Evolutionary conservation across 2,888 invertebrate genomes (phyloP).

Genomic region (Parelbella ahira): DNA sequence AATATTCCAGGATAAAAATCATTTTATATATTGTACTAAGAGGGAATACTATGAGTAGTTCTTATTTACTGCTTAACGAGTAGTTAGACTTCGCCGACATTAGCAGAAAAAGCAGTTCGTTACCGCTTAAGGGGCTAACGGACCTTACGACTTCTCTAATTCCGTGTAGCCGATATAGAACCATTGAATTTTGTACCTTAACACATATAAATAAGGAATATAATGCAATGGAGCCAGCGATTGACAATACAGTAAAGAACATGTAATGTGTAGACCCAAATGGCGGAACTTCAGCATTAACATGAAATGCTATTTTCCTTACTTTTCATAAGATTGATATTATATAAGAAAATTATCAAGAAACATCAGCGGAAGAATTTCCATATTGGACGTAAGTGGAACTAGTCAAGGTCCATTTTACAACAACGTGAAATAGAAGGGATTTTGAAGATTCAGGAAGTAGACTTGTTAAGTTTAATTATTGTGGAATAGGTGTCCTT

Average conservation of each 20-base stretch:
- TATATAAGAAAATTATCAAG: background rate
- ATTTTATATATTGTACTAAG: too few relatives aligned
- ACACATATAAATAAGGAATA: too few relatives aligned
- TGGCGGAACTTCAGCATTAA: slow-evolving; percentile 5
- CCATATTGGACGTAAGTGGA: background rate
- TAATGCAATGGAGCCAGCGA: too few relatives aligned
- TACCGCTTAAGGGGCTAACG: slow-evolving; percentile 4
- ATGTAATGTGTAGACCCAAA: background rate
- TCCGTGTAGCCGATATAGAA: background rate
- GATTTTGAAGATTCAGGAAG: too few relatives aligned
- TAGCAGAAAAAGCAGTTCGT: slow-evolving; percentile 2
- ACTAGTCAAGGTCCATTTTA: background rate
- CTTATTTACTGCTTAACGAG: slow-evolving; percentile 9
- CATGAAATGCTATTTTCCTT: slow-evolving; percentile 6
- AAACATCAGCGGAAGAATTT: background rate
- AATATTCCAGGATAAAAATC: too few relatives aligned
- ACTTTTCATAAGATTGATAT: slow-evolving; percentile 5
- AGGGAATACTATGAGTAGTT: too few relatives aligned
- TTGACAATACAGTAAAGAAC: background rate
- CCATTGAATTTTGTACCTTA: too few relatives aligned
- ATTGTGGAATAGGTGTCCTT: too few relatives aligned
- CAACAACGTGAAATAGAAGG: too few relatives aligned
- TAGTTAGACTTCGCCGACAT: slow-evolving; percentile 7
- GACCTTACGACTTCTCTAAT: slow-evolving; percentile 1
- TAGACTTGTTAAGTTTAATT: too few relatives aligned